Conservation (phyloP, 2,797 vertebrate species). For the Lemur catta region DNA sequence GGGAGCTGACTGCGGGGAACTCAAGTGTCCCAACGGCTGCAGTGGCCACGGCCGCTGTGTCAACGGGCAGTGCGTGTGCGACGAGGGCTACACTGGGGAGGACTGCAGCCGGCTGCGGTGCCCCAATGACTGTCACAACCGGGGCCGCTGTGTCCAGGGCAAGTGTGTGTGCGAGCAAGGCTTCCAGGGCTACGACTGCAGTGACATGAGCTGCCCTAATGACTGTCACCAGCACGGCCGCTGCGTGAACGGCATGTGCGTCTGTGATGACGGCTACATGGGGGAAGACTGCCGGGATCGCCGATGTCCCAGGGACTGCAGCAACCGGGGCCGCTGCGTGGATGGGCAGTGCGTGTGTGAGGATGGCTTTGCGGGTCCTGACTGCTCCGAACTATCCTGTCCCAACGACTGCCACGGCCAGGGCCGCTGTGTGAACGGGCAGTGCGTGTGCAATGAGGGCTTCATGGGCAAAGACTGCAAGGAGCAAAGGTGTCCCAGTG, state of each 20-base stretch:
- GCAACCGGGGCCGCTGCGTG: constrained; percentile 87
- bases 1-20: constrained; percentile 89
- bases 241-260: constrained; percentile 90
- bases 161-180: constrained; percentile 88
- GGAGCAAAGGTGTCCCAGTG: constrained; percentile 85
- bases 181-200: constrained; percentile 88
- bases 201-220: constrained; percentile 88
- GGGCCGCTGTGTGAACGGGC: constrained; percentile 85
- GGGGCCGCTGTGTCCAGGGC: constrained; percentile 88
- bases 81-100: constrained; percentile 88
- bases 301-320: constrained; percentile 90
- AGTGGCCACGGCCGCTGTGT: constrained; percentile 88
- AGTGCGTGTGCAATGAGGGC: constrained; percentile 90
- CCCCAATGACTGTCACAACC: constrained; percentile 87
- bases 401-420: constrained; percentile 88
- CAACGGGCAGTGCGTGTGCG: constrained; percentile 90
- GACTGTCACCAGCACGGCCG: constrained; percentile 89
- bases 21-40: constrained; percentile 90
- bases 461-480: constrained; percentile 90
- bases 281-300: constrained; percentile 90
- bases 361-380: constrained; percentile 87
- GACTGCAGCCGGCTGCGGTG: constrained; percentile 90
- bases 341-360: constrained; percentile 92
- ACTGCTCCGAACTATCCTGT: constrained; percentile 91
- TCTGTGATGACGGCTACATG: constrained; percentile 86